A percentile compares a stretch with the other conserved stretches of the same genome.
Conservation (phyloP, 2,113 vertebrate genomes). For the Atherinomorus stipes region DNA sequence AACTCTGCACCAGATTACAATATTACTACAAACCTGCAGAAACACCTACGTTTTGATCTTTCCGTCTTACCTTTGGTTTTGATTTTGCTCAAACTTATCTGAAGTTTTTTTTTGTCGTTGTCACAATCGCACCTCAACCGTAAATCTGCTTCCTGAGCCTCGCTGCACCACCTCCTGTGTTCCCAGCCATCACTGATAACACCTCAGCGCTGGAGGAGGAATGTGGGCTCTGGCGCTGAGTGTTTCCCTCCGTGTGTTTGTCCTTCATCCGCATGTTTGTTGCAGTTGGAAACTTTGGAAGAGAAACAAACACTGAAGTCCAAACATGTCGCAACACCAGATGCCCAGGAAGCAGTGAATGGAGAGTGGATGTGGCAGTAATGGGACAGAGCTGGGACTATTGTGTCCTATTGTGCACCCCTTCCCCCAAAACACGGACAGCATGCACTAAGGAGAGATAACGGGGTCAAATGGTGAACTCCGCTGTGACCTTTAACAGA, state of each 20-base stretch:
- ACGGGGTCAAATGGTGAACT: constrained; percentile 40
- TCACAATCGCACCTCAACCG: neutral
- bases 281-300: constrained; percentile 39
- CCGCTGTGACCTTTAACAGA: constrained; percentile 39
- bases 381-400: constrained; percentile 10
- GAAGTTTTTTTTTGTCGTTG: neutral
- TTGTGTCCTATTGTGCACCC: constrained; percentile 40
- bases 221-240: constrained; percentile 28
- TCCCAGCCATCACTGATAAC: constrained; percentile 29
- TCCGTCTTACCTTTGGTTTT: neutral
- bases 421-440: neutral
- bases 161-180: constrained; percentile 5
- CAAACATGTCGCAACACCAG: constrained; percentile 14
- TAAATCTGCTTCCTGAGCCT: constrained; percentile 28
- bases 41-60: neutral
- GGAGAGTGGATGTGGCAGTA: constrained; percentile 37
- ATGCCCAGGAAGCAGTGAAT: constrained; percentile 54
- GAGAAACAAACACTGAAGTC: constrained; percentile 53
- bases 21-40: neutral
- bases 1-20: neutral
- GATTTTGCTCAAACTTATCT: constrained; percentile 7
- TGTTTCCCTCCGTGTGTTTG: constrained; percentile 25
- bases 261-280: constrained; percentile 38
- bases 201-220: constrained; percentile 23
- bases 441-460: constrained; percentile 7